Evolutionary conservation across 2,888 invertebrate genomes (phyloP), one percentile per base, ranked within the genome.

Genomic region (Camponotus fellah): DNA sequence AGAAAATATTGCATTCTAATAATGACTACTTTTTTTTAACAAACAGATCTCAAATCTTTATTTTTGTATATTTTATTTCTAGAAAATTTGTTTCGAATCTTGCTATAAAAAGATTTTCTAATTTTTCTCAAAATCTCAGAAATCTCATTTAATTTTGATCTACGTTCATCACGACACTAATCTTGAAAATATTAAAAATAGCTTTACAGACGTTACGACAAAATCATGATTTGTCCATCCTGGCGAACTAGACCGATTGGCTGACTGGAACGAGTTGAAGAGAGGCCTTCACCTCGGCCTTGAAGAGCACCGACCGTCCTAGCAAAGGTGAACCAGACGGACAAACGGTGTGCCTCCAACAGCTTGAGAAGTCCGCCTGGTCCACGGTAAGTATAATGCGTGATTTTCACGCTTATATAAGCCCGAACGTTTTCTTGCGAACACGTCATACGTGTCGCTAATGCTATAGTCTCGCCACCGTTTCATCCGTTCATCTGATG

Each of bases 201-300:
- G 26, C 17, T 62, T 53, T n/a, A 17, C 21, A 66, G 8, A 9
- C 34, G 10, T 62, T 56, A 66, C 4, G 32, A 49, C 43, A 21
- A 76, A 82, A 49, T 2, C 21, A 64, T 40, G 12, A 84, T 62
- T 87, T 79, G 82, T 74, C 82, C 82, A 86, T 90, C 82, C 87
- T 87, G 85, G 85, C 84, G 88, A 89, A 88, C 88, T 86, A 89
- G 88, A 92, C 85, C 87, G 89, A 89, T 84, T 84, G 85, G 75
- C 85, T 84, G 86, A 74, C 80, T 86, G 84, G 85, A 89, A 86
- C 88, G 88, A 89, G 89, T 90, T 88, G 21, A 83, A 85, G 69
- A 82, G 75, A 83, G 88, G 85, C 93, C 93, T 93, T 93, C 92
- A 91, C 93, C 92, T 91, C 92, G 93, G 89, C 93, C 93, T 93